phyloP scores from a whole-genome alignment of 2,113 vertebrate species.

The Macheiramphus alcinus region DNA sequence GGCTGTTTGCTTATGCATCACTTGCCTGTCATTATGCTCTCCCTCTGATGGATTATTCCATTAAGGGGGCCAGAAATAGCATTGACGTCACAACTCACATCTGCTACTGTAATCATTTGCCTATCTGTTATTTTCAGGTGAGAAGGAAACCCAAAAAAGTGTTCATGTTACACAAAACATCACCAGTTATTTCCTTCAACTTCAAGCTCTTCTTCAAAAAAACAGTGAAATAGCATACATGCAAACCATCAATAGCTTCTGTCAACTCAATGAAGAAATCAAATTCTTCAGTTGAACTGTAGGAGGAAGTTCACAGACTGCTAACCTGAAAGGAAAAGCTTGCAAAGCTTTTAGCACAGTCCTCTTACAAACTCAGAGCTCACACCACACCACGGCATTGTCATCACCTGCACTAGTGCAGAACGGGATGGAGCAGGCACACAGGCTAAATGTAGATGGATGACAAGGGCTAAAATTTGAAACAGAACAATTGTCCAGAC shows the following conservation, averaged over 20 bases:
- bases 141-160: not conserved
- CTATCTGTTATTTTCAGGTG: not conserved
- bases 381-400: not conserved
- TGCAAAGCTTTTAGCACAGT: not conserved
- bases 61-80: slow-evolving; percentile 40
- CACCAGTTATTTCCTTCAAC: not conserved
- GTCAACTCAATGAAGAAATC: not conserved
- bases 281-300: not conserved
- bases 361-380: not conserved
- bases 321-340: not conserved
- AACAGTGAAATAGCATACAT: not conserved
- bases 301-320: not conserved
- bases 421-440: accelerated
- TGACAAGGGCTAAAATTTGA: not conserved
- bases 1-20: slow-evolving; percentile 17
- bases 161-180: not conserved
- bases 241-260: not conserved
- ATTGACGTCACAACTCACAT: slow-evolving; percentile 18
- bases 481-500: not conserved
- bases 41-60: slow-evolving; percentile 34
- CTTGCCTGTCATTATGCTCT: not conserved
- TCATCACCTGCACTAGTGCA: not conserved
- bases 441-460: not conserved
- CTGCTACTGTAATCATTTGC: not conserved
- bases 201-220: not conserved